Evolutionary conservation across 2,888 invertebrate species (phyloP).

Genomic region (Hetaerina titia): DNA sequence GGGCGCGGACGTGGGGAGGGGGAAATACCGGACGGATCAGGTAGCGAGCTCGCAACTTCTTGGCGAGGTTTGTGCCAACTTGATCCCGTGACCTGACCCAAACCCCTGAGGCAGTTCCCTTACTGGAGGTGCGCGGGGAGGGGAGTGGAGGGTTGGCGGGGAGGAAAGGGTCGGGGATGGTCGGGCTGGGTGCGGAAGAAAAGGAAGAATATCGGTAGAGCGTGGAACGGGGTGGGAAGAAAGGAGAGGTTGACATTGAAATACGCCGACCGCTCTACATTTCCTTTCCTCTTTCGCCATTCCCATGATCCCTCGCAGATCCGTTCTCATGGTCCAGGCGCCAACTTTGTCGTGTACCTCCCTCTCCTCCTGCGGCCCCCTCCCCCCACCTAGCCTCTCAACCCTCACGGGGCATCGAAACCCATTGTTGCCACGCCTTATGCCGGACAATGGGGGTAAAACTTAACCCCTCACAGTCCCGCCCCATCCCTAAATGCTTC

Average conservation of each 20-base stretch:
- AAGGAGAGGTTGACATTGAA: conserved; percentile 16
- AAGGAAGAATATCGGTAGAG: neutral
- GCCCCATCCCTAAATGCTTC: conserved; percentile 38
- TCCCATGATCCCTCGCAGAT: neutral
- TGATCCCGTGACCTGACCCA: conserved; percentile 59
- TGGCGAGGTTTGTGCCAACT: conserved; percentile 38
- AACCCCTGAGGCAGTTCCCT: neutral
- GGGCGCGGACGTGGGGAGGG: neutral
- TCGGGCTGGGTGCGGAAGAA: too few relatives aligned
- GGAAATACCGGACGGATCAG: neutral
- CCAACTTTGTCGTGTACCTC: neutral
- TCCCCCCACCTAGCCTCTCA: neutral
- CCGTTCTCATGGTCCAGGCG: conserved; percentile 61
- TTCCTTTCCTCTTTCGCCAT: neutral
- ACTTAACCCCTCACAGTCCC: neutral
- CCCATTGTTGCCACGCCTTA: conserved; percentile 57
- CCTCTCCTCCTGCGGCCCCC: neutral
- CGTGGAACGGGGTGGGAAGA: neutral
- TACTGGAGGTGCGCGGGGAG: neutral
- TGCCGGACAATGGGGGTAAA: conserved; percentile 42
- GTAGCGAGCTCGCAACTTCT: neutral
- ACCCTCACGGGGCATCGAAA: conserved; percentile 43
- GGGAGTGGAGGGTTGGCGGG: neutral
- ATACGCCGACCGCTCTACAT: conserved; percentile 41
- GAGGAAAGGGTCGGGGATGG: neutral